Percentiles rank a stretch among this genome's conserved stretches.
phyloP scores from a whole-genome alignment of 2,888 invertebrate species.

The Geophilus truncorum region DNA sequence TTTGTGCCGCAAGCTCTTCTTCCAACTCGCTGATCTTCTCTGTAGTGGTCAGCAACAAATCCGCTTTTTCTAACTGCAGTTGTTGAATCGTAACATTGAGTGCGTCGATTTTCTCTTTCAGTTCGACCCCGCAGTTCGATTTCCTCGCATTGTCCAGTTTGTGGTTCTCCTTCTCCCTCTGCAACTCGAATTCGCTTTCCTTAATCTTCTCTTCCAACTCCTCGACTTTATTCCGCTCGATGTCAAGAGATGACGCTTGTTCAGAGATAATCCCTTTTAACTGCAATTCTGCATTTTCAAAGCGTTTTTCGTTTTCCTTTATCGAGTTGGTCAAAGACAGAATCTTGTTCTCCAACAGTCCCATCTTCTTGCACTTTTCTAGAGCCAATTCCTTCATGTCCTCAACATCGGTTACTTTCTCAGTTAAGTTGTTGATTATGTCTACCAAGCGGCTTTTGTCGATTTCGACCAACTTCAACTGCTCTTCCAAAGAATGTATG shows the following conservation, averaged over 20 bases:
- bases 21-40: slow-evolving; percentile 3
- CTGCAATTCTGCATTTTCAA: background rate
- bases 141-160: background rate
- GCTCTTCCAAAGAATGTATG: background rate
- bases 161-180: background rate
- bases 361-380: background rate
- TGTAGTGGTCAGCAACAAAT: background rate
- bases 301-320: background rate
- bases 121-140: background rate
- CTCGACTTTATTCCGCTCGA: background rate
- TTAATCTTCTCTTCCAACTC: background rate
- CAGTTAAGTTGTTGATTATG: background rate
- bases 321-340: background rate
- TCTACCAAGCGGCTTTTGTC: background rate
- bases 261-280: background rate
- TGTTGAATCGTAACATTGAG: background rate
- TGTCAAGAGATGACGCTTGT: background rate
- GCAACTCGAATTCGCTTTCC: background rate
- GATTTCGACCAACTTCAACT: background rate
- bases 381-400: background rate
- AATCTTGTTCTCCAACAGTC: background rate
- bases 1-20: background rate
- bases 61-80: background rate
- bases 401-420: background rate
- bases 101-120: slow-evolving; percentile 3